These are phyloP conservation scores for Blastobasis adustella DNA, from an alignment of 2,888 invertebrate species.

Conservation along the genomic window DNA sequence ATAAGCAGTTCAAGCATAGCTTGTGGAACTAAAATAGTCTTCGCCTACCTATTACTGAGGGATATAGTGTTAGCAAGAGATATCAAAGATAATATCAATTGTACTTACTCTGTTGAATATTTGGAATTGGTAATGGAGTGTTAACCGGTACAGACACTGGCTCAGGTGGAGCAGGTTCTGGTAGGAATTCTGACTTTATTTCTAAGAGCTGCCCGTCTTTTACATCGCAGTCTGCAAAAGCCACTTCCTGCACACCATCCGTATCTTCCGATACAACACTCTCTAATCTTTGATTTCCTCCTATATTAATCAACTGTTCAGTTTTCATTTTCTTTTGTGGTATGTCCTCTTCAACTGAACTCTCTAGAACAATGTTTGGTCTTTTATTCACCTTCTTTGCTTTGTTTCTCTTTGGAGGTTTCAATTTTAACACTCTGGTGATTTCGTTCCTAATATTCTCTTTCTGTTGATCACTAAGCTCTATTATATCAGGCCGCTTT, in stretches of 20 bases:
- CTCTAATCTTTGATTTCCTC: too few relatives aligned
- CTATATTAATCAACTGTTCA: too few relatives aligned
- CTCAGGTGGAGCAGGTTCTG: background rate
- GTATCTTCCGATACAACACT: background rate
- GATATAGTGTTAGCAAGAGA: background rate
- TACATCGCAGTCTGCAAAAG: constrained; percentile 51
- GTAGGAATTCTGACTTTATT: constrained; percentile 29
- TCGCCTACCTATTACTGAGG: background rate
- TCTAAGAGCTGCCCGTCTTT: constrained; percentile 25
- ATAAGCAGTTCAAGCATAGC: too few relatives aligned
- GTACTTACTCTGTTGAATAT: too few relatives aligned
- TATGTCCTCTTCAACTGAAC: background rate
- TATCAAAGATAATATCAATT: background rate
- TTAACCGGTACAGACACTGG: background rate
- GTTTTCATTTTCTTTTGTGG: constrained; percentile 12
- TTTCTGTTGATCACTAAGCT: constrained; percentile 47
- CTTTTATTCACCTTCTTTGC: constrained; percentile 9
- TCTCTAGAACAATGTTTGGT: constrained; percentile 11
- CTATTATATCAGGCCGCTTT: constrained; percentile 22
- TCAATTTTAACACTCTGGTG: constrained; percentile 25
- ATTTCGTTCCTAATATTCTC: constrained; percentile 33
- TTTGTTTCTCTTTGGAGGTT: constrained; percentile 14
- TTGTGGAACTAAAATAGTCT: too few relatives aligned
- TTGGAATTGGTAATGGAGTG: too few relatives aligned
- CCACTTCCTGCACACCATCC: constrained; percentile 29